Conservation (phyloP, 2,113 vertebrate species). For the Seriola rivoliana region DNA sequence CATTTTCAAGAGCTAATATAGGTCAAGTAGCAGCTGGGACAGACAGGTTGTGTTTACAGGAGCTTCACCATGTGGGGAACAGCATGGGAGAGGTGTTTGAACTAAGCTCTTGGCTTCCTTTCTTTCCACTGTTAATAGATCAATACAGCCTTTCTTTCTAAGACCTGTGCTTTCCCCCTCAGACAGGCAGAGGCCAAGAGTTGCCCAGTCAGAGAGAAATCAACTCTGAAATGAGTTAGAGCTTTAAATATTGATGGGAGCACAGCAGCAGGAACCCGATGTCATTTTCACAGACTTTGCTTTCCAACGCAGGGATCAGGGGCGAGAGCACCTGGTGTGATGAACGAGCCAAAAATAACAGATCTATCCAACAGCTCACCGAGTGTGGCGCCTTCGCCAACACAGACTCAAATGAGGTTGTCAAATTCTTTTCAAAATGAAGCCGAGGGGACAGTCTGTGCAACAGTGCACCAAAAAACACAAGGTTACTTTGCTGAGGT, state of each 20-base stretch:
- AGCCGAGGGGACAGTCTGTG: constrained; percentile 32
- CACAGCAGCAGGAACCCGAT: constrained; percentile 58
- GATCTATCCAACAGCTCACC: constrained; percentile 43
- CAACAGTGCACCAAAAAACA: constrained; percentile 45
- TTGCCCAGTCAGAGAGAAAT: constrained; percentile 67
- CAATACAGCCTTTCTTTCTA: constrained; percentile 63
- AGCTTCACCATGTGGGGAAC: constrained; percentile 56
- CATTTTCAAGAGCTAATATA: constrained; percentile 55
- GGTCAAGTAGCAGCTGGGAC: constrained; percentile 72
- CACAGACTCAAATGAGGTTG: constrained; percentile 62
- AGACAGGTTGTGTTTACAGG: constrained; percentile 70
- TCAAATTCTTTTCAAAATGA: constrained; percentile 55
- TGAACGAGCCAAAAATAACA: constrained; percentile 74
- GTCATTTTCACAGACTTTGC: constrained; percentile 69
- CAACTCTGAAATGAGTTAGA: constrained; percentile 59
- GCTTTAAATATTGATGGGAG: constrained; percentile 73
- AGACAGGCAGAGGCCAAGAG: constrained; percentile 55
- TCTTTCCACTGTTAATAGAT: constrained; percentile 67
- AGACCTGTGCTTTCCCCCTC: constrained; percentile 28
- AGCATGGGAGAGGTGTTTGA: constrained; percentile 68
- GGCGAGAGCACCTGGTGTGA: constrained; percentile 66
- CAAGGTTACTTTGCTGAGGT: constrained; percentile 51
- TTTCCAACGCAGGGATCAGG: constrained; percentile 59
- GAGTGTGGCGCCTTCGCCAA: constrained; percentile 53
- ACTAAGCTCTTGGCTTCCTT: constrained; percentile 57